Conservation (phyloP, 2,113 vertebrate species). For the Burhinus bistriatus region DNA sequence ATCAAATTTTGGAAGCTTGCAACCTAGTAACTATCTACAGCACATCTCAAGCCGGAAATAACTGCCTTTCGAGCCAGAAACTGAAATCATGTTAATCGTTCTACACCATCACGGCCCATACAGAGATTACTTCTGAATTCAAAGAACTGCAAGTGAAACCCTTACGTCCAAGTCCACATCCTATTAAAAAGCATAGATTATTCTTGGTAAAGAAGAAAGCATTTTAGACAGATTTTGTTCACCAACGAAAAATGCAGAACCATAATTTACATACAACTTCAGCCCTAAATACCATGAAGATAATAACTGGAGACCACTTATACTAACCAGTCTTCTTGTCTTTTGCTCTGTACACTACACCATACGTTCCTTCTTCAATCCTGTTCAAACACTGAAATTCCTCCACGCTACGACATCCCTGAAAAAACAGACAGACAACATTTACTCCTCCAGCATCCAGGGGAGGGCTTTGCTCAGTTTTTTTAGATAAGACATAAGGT, state of each 20-base stretch:
- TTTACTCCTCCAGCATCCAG: background rate
- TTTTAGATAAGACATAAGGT: background rate
- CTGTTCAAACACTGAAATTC: conserved; percentile 98
- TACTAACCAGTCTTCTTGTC: conserved; percentile 94
- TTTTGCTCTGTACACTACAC: conserved; percentile 96
- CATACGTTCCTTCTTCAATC: conserved; percentile 96
- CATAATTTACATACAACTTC: background rate
- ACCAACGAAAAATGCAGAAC: background rate
- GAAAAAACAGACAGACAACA: background rate
- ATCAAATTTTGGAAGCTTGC: background rate
- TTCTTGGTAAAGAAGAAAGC: background rate
- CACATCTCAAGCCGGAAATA: background rate
- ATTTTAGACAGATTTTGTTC: background rate
- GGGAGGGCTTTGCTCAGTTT: background rate
- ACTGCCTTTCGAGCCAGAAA: background rate
- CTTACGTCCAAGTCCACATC: background rate
- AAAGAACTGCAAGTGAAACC: background rate
- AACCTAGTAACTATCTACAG: background rate
- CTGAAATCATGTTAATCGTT: background rate
- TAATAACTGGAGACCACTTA: background rate
- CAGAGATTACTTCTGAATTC: background rate
- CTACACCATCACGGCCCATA: background rate
- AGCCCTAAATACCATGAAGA: background rate
- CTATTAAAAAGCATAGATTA: background rate
- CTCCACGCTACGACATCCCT: conserved; percentile 97